Evolutionary conservation across 2,797 vertebrate species (phyloP).

Genomic region (Notamacropus eugenii): DNA sequence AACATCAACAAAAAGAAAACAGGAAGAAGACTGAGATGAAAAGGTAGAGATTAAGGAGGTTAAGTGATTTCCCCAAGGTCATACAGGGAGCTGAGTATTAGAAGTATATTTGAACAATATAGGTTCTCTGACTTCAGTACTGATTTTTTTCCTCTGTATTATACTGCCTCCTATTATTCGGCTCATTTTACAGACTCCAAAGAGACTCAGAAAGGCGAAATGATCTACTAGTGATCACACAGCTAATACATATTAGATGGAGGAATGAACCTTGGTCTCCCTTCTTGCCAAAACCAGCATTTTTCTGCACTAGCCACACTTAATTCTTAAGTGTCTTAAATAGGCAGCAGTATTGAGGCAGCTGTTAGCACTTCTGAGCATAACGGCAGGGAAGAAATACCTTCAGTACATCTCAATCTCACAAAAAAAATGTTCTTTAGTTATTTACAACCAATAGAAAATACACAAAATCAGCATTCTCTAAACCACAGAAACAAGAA

Average conservation of each 20-base stretch:
- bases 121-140: not conserved
- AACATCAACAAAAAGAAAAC: not conserved
- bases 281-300: not conserved
- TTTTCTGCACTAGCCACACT: not conserved
- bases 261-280: not conserved
- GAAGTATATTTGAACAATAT: not conserved
- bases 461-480: not conserved
- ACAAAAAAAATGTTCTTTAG: not conserved
- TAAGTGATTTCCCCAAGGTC: not conserved
- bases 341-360: not conserved
- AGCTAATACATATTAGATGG: not conserved
- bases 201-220: not conserved
- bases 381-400: not conserved
- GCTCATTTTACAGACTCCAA: not conserved
- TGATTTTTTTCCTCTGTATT: not conserved
- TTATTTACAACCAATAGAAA: not conserved
- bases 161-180: not conserved
- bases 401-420: not conserved
- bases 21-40: not conserved
- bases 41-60: not conserved
- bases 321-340: not conserved
- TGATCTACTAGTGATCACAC: not conserved
- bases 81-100: not conserved
- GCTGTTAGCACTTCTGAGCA: not conserved
- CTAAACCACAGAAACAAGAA: not conserved